A percentile compares a stretch with the other conserved stretches of the same genome.
Conservation (phyloP, 2,888 invertebrate species). For the Acrocyrtus sp. region DNA sequence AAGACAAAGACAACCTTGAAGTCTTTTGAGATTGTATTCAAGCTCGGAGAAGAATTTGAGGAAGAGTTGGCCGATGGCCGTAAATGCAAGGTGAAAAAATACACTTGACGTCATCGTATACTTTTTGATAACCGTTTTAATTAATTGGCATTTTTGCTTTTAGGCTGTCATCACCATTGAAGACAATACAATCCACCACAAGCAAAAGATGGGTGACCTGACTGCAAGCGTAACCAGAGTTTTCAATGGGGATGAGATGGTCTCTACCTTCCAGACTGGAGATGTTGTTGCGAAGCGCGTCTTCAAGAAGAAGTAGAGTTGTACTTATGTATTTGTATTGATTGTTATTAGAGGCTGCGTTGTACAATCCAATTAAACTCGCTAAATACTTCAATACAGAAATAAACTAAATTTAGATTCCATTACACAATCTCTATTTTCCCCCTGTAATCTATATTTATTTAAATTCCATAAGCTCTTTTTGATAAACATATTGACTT, state of each 20-base stretch:
- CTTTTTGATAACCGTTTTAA: too few relatives aligned
- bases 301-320: constrained; percentile 43
- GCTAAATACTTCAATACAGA: too few relatives aligned
- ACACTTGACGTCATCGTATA: not conserved
- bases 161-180: constrained; percentile 56
- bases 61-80: constrained; percentile 53
- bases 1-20: constrained; percentile 50
- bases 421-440: too few relatives aligned
- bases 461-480: too few relatives aligned
- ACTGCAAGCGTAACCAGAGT: constrained; percentile 43
- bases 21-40: constrained; percentile 51
- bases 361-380: too few relatives aligned
- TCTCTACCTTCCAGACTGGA: constrained; percentile 29
- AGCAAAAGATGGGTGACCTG: constrained; percentile 42
- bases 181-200: constrained; percentile 51
- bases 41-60: constrained; percentile 43
- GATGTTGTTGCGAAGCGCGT: constrained; percentile 39
- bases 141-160: too few relatives aligned
- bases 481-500: too few relatives aligned
- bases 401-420: too few relatives aligned
- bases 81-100: constrained; percentile 29
- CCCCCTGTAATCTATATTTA: too few relatives aligned
- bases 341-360: too few relatives aligned
- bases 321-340: too few relatives aligned
- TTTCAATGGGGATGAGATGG: constrained; percentile 47